Evolutionary conservation across 2,888 invertebrate species (phyloP).

Genomic region (Drosophila paucipuncta): DNA sequence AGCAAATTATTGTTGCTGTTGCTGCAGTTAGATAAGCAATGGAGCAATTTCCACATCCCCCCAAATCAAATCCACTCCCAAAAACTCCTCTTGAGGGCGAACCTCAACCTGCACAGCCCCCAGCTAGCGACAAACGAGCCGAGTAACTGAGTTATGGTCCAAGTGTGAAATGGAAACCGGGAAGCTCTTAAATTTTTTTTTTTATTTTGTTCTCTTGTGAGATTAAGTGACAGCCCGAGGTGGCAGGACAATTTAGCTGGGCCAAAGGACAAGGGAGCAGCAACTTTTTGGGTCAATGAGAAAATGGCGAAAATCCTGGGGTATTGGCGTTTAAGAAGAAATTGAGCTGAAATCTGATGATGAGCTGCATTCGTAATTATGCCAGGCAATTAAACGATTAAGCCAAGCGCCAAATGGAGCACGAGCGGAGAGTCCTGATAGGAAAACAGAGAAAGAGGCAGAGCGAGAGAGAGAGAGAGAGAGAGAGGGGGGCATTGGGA

Average conservation of each 20-base stretch:
- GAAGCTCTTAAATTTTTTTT: conserved; percentile 24
- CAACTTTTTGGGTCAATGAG: conserved; percentile 64
- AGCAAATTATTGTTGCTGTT: conserved; percentile 78
- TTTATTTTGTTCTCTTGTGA: conserved; percentile 19
- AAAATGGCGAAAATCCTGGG: neutral
- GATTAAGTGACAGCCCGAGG: conserved; percentile 52
- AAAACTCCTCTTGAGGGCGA: too few relatives aligned
- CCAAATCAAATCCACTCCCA: neutral
- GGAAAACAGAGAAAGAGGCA: neutral
- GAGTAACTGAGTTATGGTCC: conserved; percentile 57
- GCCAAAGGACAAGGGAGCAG: conserved; percentile 51
- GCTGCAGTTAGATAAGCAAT: conserved; percentile 72
- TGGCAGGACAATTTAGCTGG: conserved; percentile 66
- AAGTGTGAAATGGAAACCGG: conserved; percentile 64
- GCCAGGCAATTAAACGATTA: conserved; percentile 79
- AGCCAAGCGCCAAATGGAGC: conserved; percentile 52
- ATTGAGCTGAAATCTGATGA: conserved; percentile 78
- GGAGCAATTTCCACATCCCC: conserved; percentile 11
- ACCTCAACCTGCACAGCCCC: neutral
- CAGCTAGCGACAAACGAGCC: conserved; percentile 19
- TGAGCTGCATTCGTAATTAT: conserved; percentile 79
- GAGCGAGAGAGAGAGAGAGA: neutral
- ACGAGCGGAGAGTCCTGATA: conserved; percentile 9
- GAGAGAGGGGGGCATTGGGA: neutral
- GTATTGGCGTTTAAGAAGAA: conserved; percentile 26